These are phyloP conservation scores for Diplolepis rosae DNA, from an alignment of 2,888 invertebrate genomes.

Conservation along the genomic window DNA sequence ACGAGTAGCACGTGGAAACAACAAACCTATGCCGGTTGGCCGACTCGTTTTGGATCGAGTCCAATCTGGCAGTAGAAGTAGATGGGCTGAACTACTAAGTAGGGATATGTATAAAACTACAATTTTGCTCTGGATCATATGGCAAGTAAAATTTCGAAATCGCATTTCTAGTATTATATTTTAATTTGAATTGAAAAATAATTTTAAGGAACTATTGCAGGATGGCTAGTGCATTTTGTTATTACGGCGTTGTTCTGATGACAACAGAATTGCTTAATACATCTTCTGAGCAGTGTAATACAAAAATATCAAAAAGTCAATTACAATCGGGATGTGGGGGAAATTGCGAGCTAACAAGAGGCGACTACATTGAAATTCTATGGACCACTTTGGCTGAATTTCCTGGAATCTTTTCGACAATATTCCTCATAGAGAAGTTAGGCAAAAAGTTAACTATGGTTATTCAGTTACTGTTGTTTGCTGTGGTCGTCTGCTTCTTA, in stretches of 20 bases:
- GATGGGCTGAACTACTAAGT: constrained; percentile 83
- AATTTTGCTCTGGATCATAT: constrained; percentile 92
- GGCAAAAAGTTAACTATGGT: constrained; percentile 96
- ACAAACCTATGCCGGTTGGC: constrained; percentile 90
- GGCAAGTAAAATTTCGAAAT: constrained; percentile 76
- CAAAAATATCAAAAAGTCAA: constrained; percentile 64
- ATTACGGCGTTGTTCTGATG: constrained; percentile 95
- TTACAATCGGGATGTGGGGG: constrained; percentile 72
- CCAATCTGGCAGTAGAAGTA: constrained; percentile 78
- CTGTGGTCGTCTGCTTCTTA: constrained; percentile 83
- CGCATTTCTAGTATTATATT: neutral
- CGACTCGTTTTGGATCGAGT: constrained; percentile 86
- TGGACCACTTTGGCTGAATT: constrained; percentile 97
- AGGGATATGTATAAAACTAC: constrained; percentile 90
- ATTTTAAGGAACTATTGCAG: constrained; percentile 72
- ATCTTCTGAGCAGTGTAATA: constrained; percentile 63
- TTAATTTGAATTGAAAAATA: constrained; percentile 5
- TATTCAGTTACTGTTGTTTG: constrained; percentile 90
- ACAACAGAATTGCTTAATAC: constrained; percentile 93
- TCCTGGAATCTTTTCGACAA: constrained; percentile 93
- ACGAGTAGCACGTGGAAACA: constrained; percentile 91
- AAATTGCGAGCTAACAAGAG: constrained; percentile 83
- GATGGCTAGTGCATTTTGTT: constrained; percentile 95
- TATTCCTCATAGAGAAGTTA: constrained; percentile 90
- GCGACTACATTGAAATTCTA: constrained; percentile 92